Evolutionary conservation across 2,113 vertebrate genomes (phyloP), one percentile per base, ranked within the genome.

Genomic region (Vireo altiloquus): DNA sequence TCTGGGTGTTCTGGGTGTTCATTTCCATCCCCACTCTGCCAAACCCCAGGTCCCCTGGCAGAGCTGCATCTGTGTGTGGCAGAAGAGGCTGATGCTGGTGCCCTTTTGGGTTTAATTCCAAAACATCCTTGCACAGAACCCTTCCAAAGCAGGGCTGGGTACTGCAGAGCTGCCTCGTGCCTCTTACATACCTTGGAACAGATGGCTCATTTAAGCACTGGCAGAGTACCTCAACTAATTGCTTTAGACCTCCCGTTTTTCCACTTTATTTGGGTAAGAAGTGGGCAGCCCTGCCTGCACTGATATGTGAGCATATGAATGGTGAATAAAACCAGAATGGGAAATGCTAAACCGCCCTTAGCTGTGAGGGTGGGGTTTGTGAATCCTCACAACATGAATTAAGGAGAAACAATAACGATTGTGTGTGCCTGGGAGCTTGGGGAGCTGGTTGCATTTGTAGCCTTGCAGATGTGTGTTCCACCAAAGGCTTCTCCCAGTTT

Each of bases 121-220:
- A 76, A 82, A 56, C 11, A 80, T 52, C 70, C 53, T 11, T 40
- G 20, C 27, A 7, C 19, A 6, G 10, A 74, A 63, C 20, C 70
- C 16, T 85, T n/a, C 39, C 76, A 94, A 87, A 88, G 61, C 42
- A 61, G 82, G 57, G 39, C 8, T 39, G 65, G 16, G 7, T 80
- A 14, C n/a, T 33, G 25, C 75, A 53, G 59, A 83, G 47, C 63
- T 81, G 75, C 84, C 93, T 94, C 44, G 9, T 60, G 87, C 54
- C 79, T 94, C 79, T 35, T 77, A 8, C 53, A 71, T 92, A 92
- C 95, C 87, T 96, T 94, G 68, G 89, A 94, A 91, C 96, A 97
- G 95, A 97, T 97, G 95, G 94, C 91, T 92, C 87, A 49, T 92
- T 94, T 89, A 84, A 89, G 91, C 79, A 19, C 87, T 95, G 89